phyloP scores from a whole-genome alignment of 2,888 invertebrate species.

The Eupeodes latifasciatus region DNA sequence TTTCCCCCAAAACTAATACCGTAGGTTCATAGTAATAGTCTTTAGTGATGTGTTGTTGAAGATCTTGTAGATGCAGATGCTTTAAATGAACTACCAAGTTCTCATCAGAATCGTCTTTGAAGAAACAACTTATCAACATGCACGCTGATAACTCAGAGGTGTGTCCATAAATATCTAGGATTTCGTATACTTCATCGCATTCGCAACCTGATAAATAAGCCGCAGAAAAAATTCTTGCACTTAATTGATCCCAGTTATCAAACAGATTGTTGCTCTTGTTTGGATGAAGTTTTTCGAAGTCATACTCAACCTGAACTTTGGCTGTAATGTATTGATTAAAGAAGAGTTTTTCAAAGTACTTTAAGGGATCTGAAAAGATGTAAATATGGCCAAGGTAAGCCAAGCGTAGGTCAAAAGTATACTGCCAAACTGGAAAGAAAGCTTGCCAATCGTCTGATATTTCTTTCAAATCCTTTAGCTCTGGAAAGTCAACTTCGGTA shows the following conservation, averaged over 20 bases:
- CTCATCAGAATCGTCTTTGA: not conserved
- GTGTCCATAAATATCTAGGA: slow-evolving; percentile 43
- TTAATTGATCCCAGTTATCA: slow-evolving; percentile 31
- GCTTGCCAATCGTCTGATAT: not conserved
- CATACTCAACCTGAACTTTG: slow-evolving; percentile 16
- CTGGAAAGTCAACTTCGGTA: slow-evolving; percentile 41
- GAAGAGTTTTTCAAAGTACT: slow-evolving; percentile 26
- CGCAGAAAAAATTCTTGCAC: slow-evolving; percentile 39
- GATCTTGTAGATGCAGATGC: not conserved
- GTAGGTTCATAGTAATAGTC: slow-evolving; percentile 5
- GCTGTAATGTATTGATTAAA: not conserved
- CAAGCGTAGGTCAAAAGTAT: slow-evolving; percentile 29
- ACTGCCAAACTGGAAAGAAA: slow-evolving; percentile 17
- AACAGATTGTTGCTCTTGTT: slow-evolving; percentile 2
- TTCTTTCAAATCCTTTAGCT: slow-evolving; percentile 18
- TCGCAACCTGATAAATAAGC: not conserved
- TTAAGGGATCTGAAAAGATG: not conserved
- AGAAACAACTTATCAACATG: slow-evolving; percentile 49
- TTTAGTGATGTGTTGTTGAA: not conserved
- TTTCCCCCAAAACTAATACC: slow-evolving; percentile 21
- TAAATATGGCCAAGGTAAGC: not conserved
- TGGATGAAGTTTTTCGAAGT: slow-evolving; percentile 41
- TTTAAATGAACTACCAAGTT: too few relatives aligned
- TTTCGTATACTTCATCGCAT: not conserved
- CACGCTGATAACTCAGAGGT: slow-evolving; percentile 8